A percentile compares a stretch with the other conserved stretches of the same genome.
These are phyloP conservation scores for Gadus chalcogrammus DNA, from an alignment of 2,113 vertebrate genomes.

Conservation along the genomic window DNA sequence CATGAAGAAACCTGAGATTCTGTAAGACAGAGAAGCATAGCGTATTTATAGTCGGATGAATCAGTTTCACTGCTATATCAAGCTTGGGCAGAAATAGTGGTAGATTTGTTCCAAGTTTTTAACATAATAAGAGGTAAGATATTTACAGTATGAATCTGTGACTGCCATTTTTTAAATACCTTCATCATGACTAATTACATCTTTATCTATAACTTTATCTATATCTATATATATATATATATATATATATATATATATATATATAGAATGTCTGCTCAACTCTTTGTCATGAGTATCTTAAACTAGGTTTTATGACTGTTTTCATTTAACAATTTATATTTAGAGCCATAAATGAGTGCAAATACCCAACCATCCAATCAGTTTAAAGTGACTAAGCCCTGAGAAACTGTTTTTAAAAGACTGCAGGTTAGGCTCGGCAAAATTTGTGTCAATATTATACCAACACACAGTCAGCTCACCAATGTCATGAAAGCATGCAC, in stretches of 20 bases:
- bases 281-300: neutral
- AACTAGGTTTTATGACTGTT: constrained; percentile 6
- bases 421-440: constrained; percentile 9
- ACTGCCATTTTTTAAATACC: constrained; percentile 2
- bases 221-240: too few species aligned
- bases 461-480: constrained; percentile 63
- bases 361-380: constrained; percentile 22
- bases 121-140: constrained; percentile 3
- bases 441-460: constrained; percentile 64
- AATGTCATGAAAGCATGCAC: constrained; percentile 80
- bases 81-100: too few species aligned
- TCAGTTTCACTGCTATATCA: too few species aligned
- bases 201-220: too few species aligned
- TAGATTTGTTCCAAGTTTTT: constrained; percentile 6
- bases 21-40: too few species aligned
- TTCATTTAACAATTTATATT: constrained; percentile 11
- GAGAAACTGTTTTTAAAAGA: constrained; percentile 48
- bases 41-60: too few species aligned
- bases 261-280: too few species aligned
- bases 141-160: constrained; percentile 9
- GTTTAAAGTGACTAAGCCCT: constrained; percentile 63
- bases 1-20: constrained; percentile 21
- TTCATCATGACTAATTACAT: too few species aligned
- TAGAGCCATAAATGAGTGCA: constrained; percentile 16
- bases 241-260: too few species aligned